Evolutionary conservation across 92 coral and sea anemone genomes (phyloP), one percentile per base, ranked within the genome.

Genomic region (Epizoanthus illoricatus): DNA sequence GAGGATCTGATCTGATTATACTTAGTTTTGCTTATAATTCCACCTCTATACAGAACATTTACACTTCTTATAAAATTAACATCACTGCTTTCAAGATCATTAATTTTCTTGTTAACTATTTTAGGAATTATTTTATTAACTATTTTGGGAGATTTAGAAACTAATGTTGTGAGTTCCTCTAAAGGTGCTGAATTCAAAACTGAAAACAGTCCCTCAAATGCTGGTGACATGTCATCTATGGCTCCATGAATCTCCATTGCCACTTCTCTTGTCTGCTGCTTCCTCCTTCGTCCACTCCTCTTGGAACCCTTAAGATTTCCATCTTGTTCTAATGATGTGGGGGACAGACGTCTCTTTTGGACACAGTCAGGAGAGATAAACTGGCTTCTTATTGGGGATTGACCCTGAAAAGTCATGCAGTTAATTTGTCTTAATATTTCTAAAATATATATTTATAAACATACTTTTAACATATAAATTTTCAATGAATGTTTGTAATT

Each of bases 1-100:
- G 89, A 83, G 10, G 89, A 89, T 80, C 85, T 76, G 19, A 74
- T 73, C 23, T 73, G 59, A 80, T 16, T 59, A 58, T 85, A 85
- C 75, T 88, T 88, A 24, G 55, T 78, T 71, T 85, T 85, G 52
- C 89, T 86, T 85, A 79, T 79, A 79, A 72, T 85, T 19, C 84
- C 90, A 66, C 89, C 85, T 81, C 71, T 78, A 63, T 89, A 89
- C 23, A 76, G 87, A 52, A 82, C 81, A 71, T 75, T 86, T 45
- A 85, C 83, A 78, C 86, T 80, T 73, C 86, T 85, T 20, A 88
- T 59, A 84, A 79, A 88, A 72, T 79, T 88, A 65, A 71, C 80
- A 33, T 88, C 66, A 65, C 82, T 62, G 5, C 74, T 87, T 55
- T 88, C 91, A 84, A 84, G 84, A 24, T 47, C 69, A 47, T 81